These are phyloP conservation scores for Pangasius sanitwongsei DNA, from an alignment of 2,797 vertebrate species.

Conservation along the genomic window DNA sequence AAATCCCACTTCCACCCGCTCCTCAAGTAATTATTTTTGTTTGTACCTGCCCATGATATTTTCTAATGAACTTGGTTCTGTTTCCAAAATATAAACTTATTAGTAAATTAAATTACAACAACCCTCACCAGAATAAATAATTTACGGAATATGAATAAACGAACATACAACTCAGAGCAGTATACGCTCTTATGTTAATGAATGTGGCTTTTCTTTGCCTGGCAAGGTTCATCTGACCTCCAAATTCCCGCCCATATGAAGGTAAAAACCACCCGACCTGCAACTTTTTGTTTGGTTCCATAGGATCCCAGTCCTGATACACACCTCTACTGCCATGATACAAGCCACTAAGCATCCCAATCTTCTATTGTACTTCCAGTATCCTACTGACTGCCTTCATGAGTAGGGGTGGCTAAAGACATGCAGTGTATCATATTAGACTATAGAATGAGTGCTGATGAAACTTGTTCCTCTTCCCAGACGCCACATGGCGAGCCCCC, in stretches of 20 bases:
- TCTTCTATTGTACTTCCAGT: neutral
- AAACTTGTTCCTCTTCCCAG: slow-evolving; percentile 65
- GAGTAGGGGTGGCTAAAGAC: neutral
- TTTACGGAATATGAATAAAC: neutral
- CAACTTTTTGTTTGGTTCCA: neutral
- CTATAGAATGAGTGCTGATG: neutral
- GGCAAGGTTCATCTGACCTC: neutral
- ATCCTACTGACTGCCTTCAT: neutral
- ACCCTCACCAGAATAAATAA: neutral
- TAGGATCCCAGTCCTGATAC: neutral
- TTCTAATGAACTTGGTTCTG: slow-evolving; percentile 16
- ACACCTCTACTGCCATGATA: neutral
- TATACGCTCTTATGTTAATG: neutral
- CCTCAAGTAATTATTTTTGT: slow-evolving; percentile 1
- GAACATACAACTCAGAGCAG: neutral
- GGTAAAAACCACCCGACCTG: neutral
- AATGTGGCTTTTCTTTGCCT: neutral
- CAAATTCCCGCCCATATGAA: neutral
- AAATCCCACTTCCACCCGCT: neutral
- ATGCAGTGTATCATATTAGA: neutral
- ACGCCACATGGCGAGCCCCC: slow-evolving; percentile 88
- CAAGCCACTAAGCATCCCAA: neutral
- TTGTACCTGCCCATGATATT: slow-evolving; percentile 4
- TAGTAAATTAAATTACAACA: slow-evolving; percentile 3
- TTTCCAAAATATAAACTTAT: slow-evolving; percentile 8